Percentiles rank a stretch among this genome's conserved stretches.
Conservation (phyloP, 2,888 invertebrate genomes). For the Drosophila lacicola region DNA sequence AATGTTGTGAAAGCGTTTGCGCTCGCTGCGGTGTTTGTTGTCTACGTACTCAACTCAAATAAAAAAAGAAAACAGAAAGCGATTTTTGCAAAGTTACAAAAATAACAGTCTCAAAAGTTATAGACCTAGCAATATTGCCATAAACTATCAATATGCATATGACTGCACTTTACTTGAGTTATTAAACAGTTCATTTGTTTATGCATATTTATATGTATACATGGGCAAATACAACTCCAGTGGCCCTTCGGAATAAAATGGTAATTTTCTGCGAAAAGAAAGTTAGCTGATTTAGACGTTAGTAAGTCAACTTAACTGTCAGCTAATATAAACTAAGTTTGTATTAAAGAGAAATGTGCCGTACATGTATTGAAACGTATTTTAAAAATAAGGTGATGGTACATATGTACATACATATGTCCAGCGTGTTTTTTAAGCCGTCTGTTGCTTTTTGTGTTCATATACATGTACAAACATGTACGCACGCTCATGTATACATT, state of each 20-base stretch:
- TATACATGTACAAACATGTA: too few species aligned
- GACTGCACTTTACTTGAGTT: background rate
- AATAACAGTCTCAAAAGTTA: background rate
- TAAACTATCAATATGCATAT: background rate
- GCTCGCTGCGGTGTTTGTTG: slow-evolving; percentile 47
- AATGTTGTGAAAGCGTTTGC: slow-evolving; percentile 60
- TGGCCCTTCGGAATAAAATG: slow-evolving; percentile 35
- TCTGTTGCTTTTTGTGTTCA: too few species aligned
- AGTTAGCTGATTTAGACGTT: slow-evolving; percentile 36
- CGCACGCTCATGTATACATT: too few species aligned
- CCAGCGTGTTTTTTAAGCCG: too few species aligned
- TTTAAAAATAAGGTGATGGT: background rate
- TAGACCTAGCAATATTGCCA: background rate
- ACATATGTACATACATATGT: too few species aligned
- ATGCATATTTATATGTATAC: slow-evolving; percentile 1
- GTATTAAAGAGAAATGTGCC: slow-evolving; percentile 1
- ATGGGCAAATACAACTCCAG: slow-evolving; percentile 16
- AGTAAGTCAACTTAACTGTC: slow-evolving; percentile 16
- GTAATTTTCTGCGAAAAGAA: slow-evolving; percentile 51
- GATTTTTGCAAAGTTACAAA: slow-evolving; percentile 19
- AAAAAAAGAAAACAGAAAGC: slow-evolving; percentile 48
- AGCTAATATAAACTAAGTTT: background rate
- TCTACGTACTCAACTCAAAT: slow-evolving; percentile 27
- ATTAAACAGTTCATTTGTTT: background rate
- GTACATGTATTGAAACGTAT: background rate